Percentiles rank a stretch among this genome's conserved stretches.
phyloP scores from a whole-genome alignment of 2,888 invertebrate species.

The Malthinus flaveolus region DNA sequence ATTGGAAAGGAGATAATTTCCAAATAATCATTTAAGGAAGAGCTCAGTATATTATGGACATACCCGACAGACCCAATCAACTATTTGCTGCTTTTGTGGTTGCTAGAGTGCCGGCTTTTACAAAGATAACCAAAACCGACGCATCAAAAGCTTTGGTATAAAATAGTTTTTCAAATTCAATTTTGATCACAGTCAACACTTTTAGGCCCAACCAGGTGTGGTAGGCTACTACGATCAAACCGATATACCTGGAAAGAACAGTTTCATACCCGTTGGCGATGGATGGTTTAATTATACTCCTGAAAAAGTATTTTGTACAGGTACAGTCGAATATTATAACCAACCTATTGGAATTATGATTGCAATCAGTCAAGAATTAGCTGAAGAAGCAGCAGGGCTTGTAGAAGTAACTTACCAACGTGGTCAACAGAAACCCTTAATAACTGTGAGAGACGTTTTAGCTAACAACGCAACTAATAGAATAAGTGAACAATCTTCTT shows the following conservation, averaged over 20 bases:
- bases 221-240: constrained; percentile 65
- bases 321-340: constrained; percentile 64
- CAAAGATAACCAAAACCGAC: constrained; percentile 61
- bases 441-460: constrained; percentile 59
- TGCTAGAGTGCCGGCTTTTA: constrained; percentile 45
- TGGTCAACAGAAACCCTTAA: constrained; percentile 52
- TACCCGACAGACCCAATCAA: constrained; percentile 57
- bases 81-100: constrained; percentile 70
- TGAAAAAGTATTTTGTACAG: constrained; percentile 59
- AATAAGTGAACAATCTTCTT: constrained; percentile 45
- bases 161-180: constrained; percentile 29
- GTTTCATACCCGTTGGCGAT: constrained; percentile 52
- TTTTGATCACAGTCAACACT: background rate
- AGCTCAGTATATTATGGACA: constrained; percentile 67
- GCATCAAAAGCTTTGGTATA: constrained; percentile 64
- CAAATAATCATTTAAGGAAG: constrained; percentile 57
- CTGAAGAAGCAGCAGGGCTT: constrained; percentile 61
- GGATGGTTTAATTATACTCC: constrained; percentile 24
- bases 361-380: constrained; percentile 63
- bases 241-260: constrained; percentile 73
- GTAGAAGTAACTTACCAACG: constrained; percentile 62
- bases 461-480: constrained; percentile 54
- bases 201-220: constrained; percentile 56
- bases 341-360: constrained; percentile 77
- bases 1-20: no score